A percentile compares a stretch with the other conserved stretches of the same genome.
phyloP scores from a whole-genome alignment of 2,797 vertebrate species.

The Chiroxiphia lanceolata region DNA sequence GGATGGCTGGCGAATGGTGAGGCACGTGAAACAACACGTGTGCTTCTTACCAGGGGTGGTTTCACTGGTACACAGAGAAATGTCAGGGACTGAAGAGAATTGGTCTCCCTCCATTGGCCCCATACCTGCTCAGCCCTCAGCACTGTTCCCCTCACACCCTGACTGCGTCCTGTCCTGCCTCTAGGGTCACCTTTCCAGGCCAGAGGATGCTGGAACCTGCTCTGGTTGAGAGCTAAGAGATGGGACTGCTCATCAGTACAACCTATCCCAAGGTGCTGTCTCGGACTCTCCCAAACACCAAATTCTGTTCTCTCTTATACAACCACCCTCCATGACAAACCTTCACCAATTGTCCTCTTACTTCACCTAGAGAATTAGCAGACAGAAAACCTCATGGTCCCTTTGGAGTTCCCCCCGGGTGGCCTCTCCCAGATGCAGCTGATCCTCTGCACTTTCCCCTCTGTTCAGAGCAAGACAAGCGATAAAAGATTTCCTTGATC shows the following conservation, averaged over 20 bases:
- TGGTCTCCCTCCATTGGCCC: accelerated
- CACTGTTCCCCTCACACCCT: background rate
- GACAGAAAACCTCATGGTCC: background rate
- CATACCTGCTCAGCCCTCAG: background rate
- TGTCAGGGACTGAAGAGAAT: background rate
- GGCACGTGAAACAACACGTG: accelerated
- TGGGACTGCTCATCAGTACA: background rate
- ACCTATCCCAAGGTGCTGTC: background rate
- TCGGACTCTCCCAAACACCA: background rate
- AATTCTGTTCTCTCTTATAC: background rate
- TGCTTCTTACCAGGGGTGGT: background rate
- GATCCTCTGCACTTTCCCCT: background rate
- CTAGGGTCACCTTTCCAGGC: background rate
- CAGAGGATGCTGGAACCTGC: background rate
- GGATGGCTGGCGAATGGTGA: background rate
- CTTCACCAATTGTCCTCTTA: background rate
- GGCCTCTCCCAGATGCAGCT: background rate
- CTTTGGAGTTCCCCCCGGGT: background rate
- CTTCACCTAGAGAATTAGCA: background rate
- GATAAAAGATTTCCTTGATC: background rate
- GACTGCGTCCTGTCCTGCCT: background rate
- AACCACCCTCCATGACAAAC: background rate
- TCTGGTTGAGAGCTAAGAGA: background rate
- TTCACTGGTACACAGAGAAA: background rate
- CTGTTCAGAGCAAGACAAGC: background rate